Base-by-base conservation (phyloP, 2,888 invertebrate species). In the Rutpela maculata region DNA sequence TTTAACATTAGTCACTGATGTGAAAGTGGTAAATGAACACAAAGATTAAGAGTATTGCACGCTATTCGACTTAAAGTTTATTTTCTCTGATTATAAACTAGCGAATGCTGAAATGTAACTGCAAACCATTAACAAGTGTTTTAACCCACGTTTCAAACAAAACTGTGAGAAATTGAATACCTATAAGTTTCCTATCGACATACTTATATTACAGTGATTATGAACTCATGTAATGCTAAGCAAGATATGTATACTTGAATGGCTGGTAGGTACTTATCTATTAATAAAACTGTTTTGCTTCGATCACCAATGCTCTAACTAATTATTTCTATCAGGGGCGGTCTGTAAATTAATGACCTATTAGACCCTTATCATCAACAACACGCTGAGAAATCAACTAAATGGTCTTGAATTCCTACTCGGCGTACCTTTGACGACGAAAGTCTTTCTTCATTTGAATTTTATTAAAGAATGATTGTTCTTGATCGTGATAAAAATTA, bases 371-470 rank as follows among this genome's bases (percentile, higher is more conserved):
- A 56, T 68, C 60, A 60, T 50, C 15, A n/a, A 43, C 60, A 50
- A 35, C 70, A 19, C 43, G 60, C 70, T 59, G 60, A n/a, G 70
- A 70, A 69, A 60, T 60, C 60, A 70, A 70, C 59, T 59, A 55
- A 50, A 17, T 43, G 43, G 19, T 38, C 56, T 70, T 60, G 9
- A 60, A n/a, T 38, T 38, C 60, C 43, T 22, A 18, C 38, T 70
- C 60, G 60, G 70, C 60, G 18, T 18, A 22, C 19, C 70, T 18
- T 43, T 38, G 60, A 31, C 60, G 56, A 57, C 26, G 69, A 59
- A 69, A 69, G 31, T 31, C 50, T 56, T 68, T 31, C 67, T 56
- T 68, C 55, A 55, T 68, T 55, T 68, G 12, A 59, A 17, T 18
- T 69, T 68, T 56, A 43, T 68, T 57, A 43, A 56, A 3, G 56